Evolutionary conservation across 2,797 vertebrate species (phyloP), one percentile per base, ranked within the genome.

Genomic region (Hydrocynus forskahlii): DNA sequence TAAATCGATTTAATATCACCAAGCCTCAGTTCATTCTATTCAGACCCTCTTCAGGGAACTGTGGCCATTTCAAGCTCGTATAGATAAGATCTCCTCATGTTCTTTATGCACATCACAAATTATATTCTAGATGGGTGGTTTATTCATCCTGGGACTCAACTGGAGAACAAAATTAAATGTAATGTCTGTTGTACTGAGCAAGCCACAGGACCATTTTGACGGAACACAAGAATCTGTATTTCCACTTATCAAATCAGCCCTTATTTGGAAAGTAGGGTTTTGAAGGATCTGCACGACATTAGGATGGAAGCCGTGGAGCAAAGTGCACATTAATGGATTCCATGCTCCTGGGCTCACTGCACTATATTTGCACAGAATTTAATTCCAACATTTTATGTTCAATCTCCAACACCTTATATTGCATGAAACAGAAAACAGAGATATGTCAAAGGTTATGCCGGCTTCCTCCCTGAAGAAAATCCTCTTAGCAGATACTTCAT

Each of bases 181-280:
- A 68, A 67, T 8, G 50, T 23, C 52, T 69, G 25, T 67, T 69
- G 60, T 79, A 23, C 59, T 8, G n/a, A 68, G 38, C 6, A 43
- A 67, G 10, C 75, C 57, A 13, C 35, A 57, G 76, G 66, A 63
- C 71, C 71, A 55, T 72, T 67, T 8, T 25, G 50, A 57, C 48
- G 35, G 68, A 83, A 79, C 16, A 40, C 25, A 25, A 55, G 8
- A 45, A 29, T 73, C 71, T 66, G 79, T 4, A 59, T 74, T 38
- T 62, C 66, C 57, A 70, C 68, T 84, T 75, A 81, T 71, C 63
- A 75, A 75, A 83, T 81, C 68, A 78, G 63, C 52, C 25, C 71
- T 13, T 64, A 79, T 57, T 38, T 69, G n/a, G 55, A 68, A 59
- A 60, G 19, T 76, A 29, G 71, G 75, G 62, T 55, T 86, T 76